These are phyloP conservation scores for Pithys albifrons DNA, from an alignment of 2,113 vertebrate species.

Conservation along the genomic window DNA sequence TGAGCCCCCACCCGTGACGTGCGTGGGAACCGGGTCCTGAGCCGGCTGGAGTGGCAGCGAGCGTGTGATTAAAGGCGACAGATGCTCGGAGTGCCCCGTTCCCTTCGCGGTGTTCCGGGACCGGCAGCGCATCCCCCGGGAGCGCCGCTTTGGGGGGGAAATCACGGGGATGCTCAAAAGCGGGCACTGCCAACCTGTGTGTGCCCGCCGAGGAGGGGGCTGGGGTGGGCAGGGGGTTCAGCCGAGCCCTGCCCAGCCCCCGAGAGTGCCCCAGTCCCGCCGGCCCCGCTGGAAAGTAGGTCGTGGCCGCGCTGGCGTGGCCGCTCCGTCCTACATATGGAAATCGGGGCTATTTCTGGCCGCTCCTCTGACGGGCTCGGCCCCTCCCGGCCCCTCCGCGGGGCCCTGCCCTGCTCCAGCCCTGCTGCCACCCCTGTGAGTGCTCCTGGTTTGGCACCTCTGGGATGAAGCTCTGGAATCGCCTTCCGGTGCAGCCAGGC, in stretches of 20 bases:
- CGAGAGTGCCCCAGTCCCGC: background rate
- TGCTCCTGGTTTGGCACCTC: background rate
- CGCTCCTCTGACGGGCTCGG: background rate
- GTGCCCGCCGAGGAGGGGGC: background rate
- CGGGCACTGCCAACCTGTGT: background rate
- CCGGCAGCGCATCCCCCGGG: background rate
- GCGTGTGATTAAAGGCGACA: accelerated
- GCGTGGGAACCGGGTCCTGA: accelerated
- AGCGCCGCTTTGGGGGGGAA: accelerated
- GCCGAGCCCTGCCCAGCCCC: background rate
- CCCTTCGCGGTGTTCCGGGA: background rate
- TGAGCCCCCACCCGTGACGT: background rate
- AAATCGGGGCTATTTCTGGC: conserved; percentile 26
- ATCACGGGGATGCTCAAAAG: background rate
- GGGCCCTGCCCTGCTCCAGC: background rate
- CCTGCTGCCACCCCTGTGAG: background rate
- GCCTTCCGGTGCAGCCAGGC: background rate
- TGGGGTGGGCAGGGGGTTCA: background rate
- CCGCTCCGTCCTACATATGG: conserved; percentile 36
- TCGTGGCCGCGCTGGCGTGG: background rate
- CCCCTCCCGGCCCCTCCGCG: background rate
- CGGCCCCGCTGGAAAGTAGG: background rate
- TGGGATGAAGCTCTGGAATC: background rate
- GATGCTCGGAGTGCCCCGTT: background rate
- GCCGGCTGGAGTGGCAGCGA: accelerated